phyloP scores from a whole-genome alignment of 2,113 vertebrate genomes.

The Spheniscus mendiculus region DNA sequence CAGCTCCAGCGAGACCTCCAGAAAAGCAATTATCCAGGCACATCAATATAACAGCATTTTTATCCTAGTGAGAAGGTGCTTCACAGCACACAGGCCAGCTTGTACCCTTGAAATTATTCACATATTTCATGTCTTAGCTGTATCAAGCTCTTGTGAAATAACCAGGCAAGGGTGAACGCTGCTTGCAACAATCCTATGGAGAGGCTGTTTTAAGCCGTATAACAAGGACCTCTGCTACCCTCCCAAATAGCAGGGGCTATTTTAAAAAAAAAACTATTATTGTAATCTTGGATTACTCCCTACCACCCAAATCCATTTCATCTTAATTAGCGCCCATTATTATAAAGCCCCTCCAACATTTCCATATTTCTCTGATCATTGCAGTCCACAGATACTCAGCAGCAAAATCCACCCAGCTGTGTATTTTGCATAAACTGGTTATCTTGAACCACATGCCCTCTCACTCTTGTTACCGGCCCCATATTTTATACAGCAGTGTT shows the following conservation, averaged over 20 bases:
- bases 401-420: slow-evolving; percentile 26
- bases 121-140: not conserved
- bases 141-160: not conserved
- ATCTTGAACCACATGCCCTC: slow-evolving; percentile 12
- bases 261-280: not conserved
- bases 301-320: slow-evolving; percentile 16
- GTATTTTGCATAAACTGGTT: slow-evolving; percentile 44
- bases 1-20: not conserved
- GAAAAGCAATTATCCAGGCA: not conserved
- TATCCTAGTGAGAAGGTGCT: not conserved
- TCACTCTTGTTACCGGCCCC: not conserved
- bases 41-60: not conserved
- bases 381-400: not conserved
- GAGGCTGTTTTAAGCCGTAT: not conserved
- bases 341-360: not conserved
- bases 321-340: not conserved
- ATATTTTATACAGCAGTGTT: not conserved
- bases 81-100: not conserved
- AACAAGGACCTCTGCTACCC: slow-evolving; percentile 4
- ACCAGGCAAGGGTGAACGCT: not conserved
- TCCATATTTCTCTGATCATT: slow-evolving; percentile 2
- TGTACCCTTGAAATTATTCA: not conserved
- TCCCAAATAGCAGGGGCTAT: not conserved
- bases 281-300: slow-evolving; percentile 45
- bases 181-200: fast-evolving